Conservation (phyloP, 2,797 vertebrate genomes). For the Fistularia commersonii region DNA sequence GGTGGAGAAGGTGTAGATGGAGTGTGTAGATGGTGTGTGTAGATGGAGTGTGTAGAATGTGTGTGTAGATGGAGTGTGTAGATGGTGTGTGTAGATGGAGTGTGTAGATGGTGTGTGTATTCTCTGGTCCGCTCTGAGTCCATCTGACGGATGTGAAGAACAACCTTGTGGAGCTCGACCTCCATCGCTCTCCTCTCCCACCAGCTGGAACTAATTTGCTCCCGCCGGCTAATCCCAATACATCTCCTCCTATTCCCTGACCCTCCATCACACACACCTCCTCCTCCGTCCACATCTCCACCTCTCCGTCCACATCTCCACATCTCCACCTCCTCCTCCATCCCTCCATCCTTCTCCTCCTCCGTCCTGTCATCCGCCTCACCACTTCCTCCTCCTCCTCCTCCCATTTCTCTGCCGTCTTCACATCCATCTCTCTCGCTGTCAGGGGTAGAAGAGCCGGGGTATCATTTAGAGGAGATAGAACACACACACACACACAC, state of each 20-base stretch:
- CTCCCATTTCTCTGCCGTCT: conserved; percentile 49
- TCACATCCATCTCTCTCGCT: conserved; percentile 58
- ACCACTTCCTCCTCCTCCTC: conserved; percentile 2
- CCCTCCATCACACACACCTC: conserved; percentile 42
- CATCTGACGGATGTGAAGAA: conserved; percentile 52
- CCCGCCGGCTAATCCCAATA: conserved; percentile 48
- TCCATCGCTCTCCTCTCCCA: conserved; percentile 44
- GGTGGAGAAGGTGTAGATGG: neutral
- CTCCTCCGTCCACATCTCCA: conserved; percentile 41
- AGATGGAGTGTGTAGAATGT: neutral
- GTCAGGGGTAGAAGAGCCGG: conserved; percentile 56
- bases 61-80: neutral
- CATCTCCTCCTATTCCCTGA: conserved; percentile 52
- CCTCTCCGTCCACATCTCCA: conserved; percentile 46
- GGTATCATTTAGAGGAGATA: conserved; percentile 62
- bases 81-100: neutral
- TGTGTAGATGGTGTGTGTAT: neutral
- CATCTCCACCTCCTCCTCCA: conserved; percentile 16
- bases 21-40: too few relatives aligned
- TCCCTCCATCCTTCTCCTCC: too few relatives aligned
- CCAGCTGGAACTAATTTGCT: conserved; percentile 46
- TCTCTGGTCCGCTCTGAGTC: too few relatives aligned
- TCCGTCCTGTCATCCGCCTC: too few relatives aligned
- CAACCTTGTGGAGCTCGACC: conserved; percentile 48
- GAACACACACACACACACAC: conserved; percentile 41